Conservation (phyloP, 2,888 invertebrate species). For the Cantharis lateralis region DNA sequence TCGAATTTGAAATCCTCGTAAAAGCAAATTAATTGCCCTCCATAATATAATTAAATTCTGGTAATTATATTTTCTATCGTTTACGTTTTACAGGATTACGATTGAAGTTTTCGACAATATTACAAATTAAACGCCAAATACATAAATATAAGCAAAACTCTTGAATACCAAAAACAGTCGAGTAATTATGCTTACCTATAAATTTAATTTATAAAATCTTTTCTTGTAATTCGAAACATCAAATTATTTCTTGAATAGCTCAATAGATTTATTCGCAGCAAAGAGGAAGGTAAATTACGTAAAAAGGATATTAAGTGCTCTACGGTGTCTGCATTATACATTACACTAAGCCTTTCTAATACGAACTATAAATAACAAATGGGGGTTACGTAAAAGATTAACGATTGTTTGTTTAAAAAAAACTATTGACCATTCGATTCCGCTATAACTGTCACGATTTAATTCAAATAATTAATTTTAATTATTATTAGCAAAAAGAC, state of each 20-base stretch:
- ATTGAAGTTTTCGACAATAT: not conserved
- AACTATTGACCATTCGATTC: not conserved
- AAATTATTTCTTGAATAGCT: not conserved
- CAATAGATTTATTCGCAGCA: not conserved
- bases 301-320: slow-evolving; percentile 1
- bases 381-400: not conserved
- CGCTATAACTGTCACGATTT: not conserved
- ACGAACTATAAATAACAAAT: not conserved
- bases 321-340: not conserved
- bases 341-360: not conserved
- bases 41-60: not conserved
- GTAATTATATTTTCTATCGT: not conserved
- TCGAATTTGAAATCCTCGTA: not conserved
- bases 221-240: not conserved
- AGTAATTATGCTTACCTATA: not conserved
- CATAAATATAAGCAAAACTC: not conserved
- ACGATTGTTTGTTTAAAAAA: not conserved
- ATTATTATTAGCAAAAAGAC: not conserved
- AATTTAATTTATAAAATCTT: not conserved
- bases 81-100: not conserved
- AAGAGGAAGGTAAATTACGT: slow-evolving; percentile 1
- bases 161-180: not conserved
- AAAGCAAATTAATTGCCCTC: not conserved
- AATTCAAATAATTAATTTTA: not conserved
- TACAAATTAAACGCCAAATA: not conserved